Percentiles rank a stretch among this genome's conserved stretches.
Evolutionary conservation across 2,888 invertebrate genomes (phyloP).

Genomic region (Coleophora flavipennella): DNA sequence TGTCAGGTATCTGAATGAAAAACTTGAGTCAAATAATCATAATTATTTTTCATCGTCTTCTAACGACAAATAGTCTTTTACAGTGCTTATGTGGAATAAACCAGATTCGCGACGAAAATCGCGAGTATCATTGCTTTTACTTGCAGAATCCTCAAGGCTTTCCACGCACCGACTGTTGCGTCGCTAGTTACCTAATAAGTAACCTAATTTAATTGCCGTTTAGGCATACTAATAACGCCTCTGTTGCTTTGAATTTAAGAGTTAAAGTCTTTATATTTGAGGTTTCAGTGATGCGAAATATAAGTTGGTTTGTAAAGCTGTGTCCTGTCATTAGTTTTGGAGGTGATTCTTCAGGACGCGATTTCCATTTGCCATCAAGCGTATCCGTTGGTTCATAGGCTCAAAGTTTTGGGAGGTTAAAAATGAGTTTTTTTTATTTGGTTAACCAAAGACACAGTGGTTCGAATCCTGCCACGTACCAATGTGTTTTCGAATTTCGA

Average conservation of each 20-base stretch:
- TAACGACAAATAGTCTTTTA: too few relatives aligned
- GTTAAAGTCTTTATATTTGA: constrained; percentile 1
- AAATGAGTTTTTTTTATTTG: too few relatives aligned
- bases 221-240: background rate
- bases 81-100: constrained; percentile 31
- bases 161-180: constrained; percentile 44
- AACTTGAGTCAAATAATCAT: too few relatives aligned
- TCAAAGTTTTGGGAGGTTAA: too few relatives aligned
- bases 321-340: constrained; percentile 57
- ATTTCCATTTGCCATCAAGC: constrained; percentile 47
- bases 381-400: constrained; percentile 7
- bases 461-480: too few relatives aligned
- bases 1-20: too few relatives aligned
- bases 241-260: constrained; percentile 4
- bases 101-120: constrained; percentile 47
- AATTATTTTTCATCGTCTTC: too few relatives aligned
- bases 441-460: too few relatives aligned
- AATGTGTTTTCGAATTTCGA: too few relatives aligned
- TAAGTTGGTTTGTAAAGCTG: constrained; percentile 19
- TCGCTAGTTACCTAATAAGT: constrained; percentile 46
- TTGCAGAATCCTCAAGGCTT: constrained; percentile 55
- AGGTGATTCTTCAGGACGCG: constrained; percentile 47
- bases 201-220: constrained; percentile 13
- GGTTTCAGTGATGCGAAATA: background rate
- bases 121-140: constrained; percentile 63